These are phyloP conservation scores for Morpho achilles DNA, from an alignment of 2,888 invertebrate species.

Conservation along the genomic window DNA sequence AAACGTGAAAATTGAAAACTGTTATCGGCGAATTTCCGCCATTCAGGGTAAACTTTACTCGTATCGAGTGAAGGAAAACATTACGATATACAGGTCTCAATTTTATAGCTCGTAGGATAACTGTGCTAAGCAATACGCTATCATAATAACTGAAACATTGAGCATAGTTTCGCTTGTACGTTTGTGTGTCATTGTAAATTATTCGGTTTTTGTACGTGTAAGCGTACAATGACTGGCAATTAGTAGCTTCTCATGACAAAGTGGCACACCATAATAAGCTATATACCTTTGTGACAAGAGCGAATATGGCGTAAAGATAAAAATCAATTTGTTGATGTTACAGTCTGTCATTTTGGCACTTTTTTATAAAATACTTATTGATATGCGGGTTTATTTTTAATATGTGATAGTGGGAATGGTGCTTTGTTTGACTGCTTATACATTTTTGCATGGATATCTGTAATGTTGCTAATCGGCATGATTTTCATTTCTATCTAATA, in stretches of 20 bases:
- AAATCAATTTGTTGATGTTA: conserved; percentile 8
- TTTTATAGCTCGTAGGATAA: conserved; percentile 8
- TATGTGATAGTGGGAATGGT: neutral
- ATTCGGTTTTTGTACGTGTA: conserved; percentile 11
- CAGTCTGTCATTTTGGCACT: conserved; percentile 3
- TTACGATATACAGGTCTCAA: conserved; percentile 21
- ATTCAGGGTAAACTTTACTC: conserved; percentile 36
- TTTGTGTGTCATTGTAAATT: conserved; percentile 12
- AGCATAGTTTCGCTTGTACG: conserved; percentile 13
- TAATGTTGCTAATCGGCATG: too few species aligned
- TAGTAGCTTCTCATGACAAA: conserved; percentile 10
- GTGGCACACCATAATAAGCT: neutral
- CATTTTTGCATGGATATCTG: too few species aligned
- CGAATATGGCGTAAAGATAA: conserved; percentile 1
- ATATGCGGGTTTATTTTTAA: conserved; percentile 1
- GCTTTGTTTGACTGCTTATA: neutral
- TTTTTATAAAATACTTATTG: conserved; percentile 2
- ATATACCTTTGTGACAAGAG: neutral
- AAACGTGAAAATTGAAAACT: conserved; percentile 44
- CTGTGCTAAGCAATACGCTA: conserved; percentile 17
- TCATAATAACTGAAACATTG: conserved; percentile 17
- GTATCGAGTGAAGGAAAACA: conserved; percentile 39
- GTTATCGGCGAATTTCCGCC: conserved; percentile 62
- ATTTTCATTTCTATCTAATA: too few species aligned
- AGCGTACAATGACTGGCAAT: conserved; percentile 10